phyloP scores from a whole-genome alignment of 1,140 invertebrate species.

The Artemia franciscana region DNA sequence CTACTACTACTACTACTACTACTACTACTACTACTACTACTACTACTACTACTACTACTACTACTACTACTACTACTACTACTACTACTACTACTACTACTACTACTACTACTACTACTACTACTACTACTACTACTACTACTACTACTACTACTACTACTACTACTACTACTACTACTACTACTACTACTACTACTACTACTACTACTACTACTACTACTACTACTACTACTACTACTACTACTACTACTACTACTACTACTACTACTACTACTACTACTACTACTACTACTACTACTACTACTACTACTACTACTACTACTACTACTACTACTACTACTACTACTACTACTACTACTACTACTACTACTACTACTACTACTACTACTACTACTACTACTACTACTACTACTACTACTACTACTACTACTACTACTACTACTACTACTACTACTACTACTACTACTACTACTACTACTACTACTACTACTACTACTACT shows the following conservation, averaged over 20 bases:
- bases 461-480: too few species aligned
- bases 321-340: conserved; percentile 1
- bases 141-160: conserved; percentile 1
- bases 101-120: too few species aligned
- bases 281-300: background rate
- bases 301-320: conserved; percentile 1
- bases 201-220: conserved; percentile 1
- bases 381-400: conserved; percentile 3
- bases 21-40: conserved; percentile 4
- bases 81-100: too few species aligned
- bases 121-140: conserved; percentile 5
- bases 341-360: background rate
- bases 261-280: conserved; percentile 1
- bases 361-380: too few species aligned
- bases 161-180: conserved; percentile 2
- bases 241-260: conserved; percentile 1
- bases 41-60: conserved; percentile 5
- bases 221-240: background rate
- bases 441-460: too few species aligned
- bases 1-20: background rate
- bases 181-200: conserved; percentile 2
- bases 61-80: too few species aligned
- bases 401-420: conserved; percentile 3
- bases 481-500: conserved; percentile 5
- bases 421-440: conserved; percentile 5